Conservation (phyloP, 2,113 vertebrate genomes). For the Phasianus colchicus region DNA sequence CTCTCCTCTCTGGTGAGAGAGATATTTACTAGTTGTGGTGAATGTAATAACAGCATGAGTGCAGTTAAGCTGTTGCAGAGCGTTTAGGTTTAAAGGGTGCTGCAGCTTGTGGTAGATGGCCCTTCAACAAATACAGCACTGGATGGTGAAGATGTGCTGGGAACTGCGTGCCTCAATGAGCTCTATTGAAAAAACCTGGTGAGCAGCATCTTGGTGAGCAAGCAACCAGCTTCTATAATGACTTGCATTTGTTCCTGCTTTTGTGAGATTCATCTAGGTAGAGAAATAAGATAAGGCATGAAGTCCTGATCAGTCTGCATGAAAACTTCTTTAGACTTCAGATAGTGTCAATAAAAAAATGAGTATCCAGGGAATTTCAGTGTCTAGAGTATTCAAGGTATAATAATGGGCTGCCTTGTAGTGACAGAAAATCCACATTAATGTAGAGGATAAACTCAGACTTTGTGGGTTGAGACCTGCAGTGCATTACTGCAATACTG, state of each 20-base stretch:
- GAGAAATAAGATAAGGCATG: background rate
- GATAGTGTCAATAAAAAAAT: background rate
- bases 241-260: background rate
- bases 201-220: background rate
- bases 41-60: background rate
- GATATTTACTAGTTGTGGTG: background rate
- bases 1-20: background rate
- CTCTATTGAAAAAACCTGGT: background rate
- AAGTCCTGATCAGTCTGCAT: background rate
- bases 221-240: background rate
- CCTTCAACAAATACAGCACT: fast-evolving
- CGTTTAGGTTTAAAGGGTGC: fast-evolving
- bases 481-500: background rate
- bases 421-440: background rate
- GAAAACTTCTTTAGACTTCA: background rate
- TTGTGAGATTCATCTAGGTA: background rate
- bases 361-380: background rate
- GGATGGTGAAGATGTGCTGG: background rate
- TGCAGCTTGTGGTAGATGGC: fast-evolving
- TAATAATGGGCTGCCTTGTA: background rate
- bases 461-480: background rate
- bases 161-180: fast-evolving
- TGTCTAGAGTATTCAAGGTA: background rate
- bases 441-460: fast-evolving
- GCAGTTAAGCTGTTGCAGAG: background rate